Base-by-base conservation (phyloP, 64 coral and sea anemone genomes). In the Catalaphyllia jardinei region DNA sequence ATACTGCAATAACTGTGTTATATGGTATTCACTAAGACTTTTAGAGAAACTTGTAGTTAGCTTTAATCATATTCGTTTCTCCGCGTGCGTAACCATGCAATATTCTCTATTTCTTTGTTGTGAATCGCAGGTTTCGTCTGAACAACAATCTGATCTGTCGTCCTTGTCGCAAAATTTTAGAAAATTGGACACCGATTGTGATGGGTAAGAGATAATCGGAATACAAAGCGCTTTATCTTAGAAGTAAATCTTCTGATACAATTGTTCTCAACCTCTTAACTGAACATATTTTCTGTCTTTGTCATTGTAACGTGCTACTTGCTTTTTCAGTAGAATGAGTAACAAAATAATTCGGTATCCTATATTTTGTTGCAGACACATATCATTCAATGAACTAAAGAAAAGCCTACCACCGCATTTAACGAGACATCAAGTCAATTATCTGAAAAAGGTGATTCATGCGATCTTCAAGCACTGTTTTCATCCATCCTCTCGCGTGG, bases 351-450 rank as follows among this genome's bases (percentile, higher is more conserved):
- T 76, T 46, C 22, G 17, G 22, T 42, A 16, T 35, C 8, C 19
- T 75, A 29, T 7, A 20, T 71, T 69, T 15, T n/a, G 24, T 38
- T 78, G 0, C 84, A 96, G 95, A 35, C 95, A 96, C 61, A 74
- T 96, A 19, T 96, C 95, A 17, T 96, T 93, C 50, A 57, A 54
- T 64, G 95, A 96, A 77, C 91, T 96, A 9, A 93, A 91, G 88
- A 88, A 80, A 82, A 96, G 95, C 42, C 73, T 96, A 50, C 91
- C 95, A 22, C 50, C 29, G 54, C 79, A 91, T 22, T 27, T 96
- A 31, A 90, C 91, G 71, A 96, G 90, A 13, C 51, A 71, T 31
- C 94, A 96, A 57, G 39, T 96, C 31, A 69, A 87, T 78, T 96
- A 96, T 38, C 33, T 96, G 11, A 96, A 96, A 67, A 96, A 93